phyloP scores from a whole-genome alignment of 1,140 invertebrate genomes.

The Solenopsis invicta region DNA sequence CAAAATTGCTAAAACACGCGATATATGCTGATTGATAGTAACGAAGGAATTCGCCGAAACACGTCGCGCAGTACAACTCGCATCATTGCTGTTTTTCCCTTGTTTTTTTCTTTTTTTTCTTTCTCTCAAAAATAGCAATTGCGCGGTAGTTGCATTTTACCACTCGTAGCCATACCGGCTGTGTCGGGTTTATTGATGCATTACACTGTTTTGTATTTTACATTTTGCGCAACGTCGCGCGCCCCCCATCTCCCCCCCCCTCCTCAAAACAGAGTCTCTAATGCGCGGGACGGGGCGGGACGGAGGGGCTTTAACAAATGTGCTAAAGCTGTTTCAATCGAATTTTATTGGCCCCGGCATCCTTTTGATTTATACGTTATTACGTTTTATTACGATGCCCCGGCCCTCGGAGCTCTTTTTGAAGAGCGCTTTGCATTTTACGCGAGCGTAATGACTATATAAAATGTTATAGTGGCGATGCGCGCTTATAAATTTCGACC shows the following conservation, averaged over 20 bases:
- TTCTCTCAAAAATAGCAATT: conserved; percentile 29
- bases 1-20: conserved; percentile 1
- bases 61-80: conserved; percentile 8
- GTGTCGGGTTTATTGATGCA: conserved; percentile 59
- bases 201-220: conserved; percentile 58
- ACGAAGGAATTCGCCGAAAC: conserved; percentile 33
- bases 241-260: no score
- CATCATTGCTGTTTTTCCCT: neutral
- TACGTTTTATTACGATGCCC: conserved; percentile 43
- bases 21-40: conserved; percentile 40
- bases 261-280: no score
- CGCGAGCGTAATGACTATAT: conserved; percentile 12
- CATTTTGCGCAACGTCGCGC: conserved; percentile 47
- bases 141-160: conserved; percentile 30
- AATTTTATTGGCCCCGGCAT: conserved; percentile 34
- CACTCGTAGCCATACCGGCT: neutral
- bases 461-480: neutral
- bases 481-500: conserved; percentile 22
- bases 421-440: conserved; percentile 16
- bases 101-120: neutral
- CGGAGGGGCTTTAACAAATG: conserved; percentile 47
- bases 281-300: neutral
- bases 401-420: conserved; percentile 4
- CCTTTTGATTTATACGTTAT: conserved; percentile 58
- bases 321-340: conserved; percentile 42